These are phyloP conservation scores for Zhuqinia jingwanae DNA, from an alignment of 2,888 invertebrate genomes.

Conservation along the genomic window DNA sequence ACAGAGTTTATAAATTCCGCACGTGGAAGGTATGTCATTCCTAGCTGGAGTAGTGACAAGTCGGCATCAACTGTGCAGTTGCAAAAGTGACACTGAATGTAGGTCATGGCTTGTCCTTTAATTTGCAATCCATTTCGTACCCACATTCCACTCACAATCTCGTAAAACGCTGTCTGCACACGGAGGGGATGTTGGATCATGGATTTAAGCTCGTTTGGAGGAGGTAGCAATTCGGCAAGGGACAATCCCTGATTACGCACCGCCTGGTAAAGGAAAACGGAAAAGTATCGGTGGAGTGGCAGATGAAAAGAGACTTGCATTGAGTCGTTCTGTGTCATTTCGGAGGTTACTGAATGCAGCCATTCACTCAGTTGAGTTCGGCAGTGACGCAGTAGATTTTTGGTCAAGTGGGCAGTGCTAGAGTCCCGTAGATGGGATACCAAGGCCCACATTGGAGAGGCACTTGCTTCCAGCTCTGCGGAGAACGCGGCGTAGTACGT, in stretches of 20 bases:
- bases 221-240: conserved; percentile 90
- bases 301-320: conserved; percentile 97
- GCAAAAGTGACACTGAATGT: conserved; percentile 97
- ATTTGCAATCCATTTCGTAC: conserved; percentile 98
- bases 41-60: conserved; percentile 94
- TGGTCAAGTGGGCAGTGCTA: conserved; percentile 87
- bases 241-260: conserved; percentile 88
- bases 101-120: conserved; percentile 99
- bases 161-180: conserved; percentile 94
- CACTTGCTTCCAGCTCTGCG: conserved; percentile 97
- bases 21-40: conserved; percentile 86
- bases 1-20: conserved; percentile 93
- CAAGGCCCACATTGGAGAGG: conserved; percentile 99
- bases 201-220: conserved; percentile 88
- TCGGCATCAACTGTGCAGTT: conserved; percentile 99
- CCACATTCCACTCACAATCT: conserved; percentile 97
- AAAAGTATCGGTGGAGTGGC: conserved; percentile 96
- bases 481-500: conserved; percentile 99
- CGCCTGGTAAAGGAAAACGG: conserved; percentile 92
- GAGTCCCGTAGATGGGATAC: conserved; percentile 91
- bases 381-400: conserved; percentile 89
- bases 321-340: conserved; percentile 85
- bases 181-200: conserved; percentile 91
- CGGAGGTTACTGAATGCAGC: conserved; percentile 81
- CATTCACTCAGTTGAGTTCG: conserved; percentile 91